Base-by-base conservation (phyloP, 2,113 vertebrate genomes). In the Cavia aperea region DNA sequence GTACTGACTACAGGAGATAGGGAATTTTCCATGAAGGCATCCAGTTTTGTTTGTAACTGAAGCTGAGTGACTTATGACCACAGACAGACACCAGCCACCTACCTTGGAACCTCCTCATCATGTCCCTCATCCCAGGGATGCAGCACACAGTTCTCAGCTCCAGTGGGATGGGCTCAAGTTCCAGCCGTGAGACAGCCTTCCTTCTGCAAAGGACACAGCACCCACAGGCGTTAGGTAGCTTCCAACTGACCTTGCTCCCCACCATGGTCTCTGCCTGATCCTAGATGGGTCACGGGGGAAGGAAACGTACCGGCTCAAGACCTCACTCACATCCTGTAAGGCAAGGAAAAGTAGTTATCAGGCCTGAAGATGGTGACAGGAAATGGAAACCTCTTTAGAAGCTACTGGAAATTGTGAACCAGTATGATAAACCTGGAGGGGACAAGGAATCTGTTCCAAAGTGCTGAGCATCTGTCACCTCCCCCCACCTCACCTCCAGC, bases 101-200 rank as follows among this genome's bases (percentile, higher is more conserved):
- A 97, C 97, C 94, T 94, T 93, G 93, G 78, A 96, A 97, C 46
- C 79, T 96, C 18, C 81, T 95, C 81, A 97, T n/a, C 96, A 97
- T 95, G 4, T 96, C 91, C 36, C 91, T 91, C 95, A 96, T 93
- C 9, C 96, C 96, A 11, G 96, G 96, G 91, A 97, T 94, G 43
- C 18, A 9, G 21, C 96, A 97, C 1, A 63, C 29, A 0, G 94
- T 96, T 93, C 16, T 96, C 79, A 97, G 79, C 70, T 96, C 96
- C 94, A 94, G 49, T 56, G 94, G 62, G 6, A 94, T 54, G 62
- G 43, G 36, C 86, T 97, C 96, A 0, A 33, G 78, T 6, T 96
- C 93, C 78, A 88, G 77, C 1, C 2, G 73, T 1, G 58, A 33
- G 11, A 96, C 7, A 26, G 66, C 39, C 18, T 92, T 73, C 58